Conservation (phyloP, 2,888 invertebrate species). For the Lithophane ornitopus region DNA sequence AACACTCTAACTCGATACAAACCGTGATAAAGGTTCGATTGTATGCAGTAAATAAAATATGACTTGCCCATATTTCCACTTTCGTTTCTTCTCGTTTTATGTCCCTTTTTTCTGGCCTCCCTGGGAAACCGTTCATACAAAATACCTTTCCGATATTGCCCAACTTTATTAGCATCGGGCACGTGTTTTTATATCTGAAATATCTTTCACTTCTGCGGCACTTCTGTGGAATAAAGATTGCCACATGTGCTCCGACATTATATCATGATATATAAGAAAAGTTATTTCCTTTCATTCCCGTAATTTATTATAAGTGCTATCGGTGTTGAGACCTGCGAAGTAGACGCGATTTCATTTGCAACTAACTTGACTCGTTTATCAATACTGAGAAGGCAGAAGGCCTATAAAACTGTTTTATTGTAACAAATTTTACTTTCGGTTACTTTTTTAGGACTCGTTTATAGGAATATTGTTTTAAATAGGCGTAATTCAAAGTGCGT, state of each 20-base stretch:
- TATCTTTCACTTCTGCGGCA: conserved; percentile 85
- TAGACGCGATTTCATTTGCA: conserved; percentile 75
- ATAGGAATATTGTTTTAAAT: conserved; percentile 72
- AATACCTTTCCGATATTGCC: conserved; percentile 89
- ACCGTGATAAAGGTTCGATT: conserved; percentile 90
- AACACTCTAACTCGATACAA: conserved; percentile 87
- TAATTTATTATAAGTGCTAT: conserved; percentile 78
- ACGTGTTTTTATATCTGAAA: conserved; percentile 88
- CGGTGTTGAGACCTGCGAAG: conserved; percentile 72
- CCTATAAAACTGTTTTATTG: conserved; percentile 56
- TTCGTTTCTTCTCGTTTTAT: conserved; percentile 89
- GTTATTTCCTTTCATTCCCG: conserved; percentile 78
- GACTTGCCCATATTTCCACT: conserved; percentile 89
- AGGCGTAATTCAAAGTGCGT: conserved; percentile 68
- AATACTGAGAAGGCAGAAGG: conserved; percentile 30
- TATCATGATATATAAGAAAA: conserved; percentile 81
- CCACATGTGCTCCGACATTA: conserved; percentile 82
- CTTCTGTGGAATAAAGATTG: conserved; percentile 84
- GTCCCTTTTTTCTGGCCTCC: conserved; percentile 87
- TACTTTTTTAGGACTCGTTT: conserved; percentile 24
- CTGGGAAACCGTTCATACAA: conserved; percentile 88
- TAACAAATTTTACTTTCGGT: conserved; percentile 40
- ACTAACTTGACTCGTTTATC: conserved; percentile 72
- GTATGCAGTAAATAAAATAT: conserved; percentile 91
- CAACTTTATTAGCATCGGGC: conserved; percentile 89